Percentiles rank a stretch among this genome's conserved stretches.
phyloP scores from a whole-genome alignment of 2,113 vertebrate species.

The Forbesichthys agassizii region DNA sequence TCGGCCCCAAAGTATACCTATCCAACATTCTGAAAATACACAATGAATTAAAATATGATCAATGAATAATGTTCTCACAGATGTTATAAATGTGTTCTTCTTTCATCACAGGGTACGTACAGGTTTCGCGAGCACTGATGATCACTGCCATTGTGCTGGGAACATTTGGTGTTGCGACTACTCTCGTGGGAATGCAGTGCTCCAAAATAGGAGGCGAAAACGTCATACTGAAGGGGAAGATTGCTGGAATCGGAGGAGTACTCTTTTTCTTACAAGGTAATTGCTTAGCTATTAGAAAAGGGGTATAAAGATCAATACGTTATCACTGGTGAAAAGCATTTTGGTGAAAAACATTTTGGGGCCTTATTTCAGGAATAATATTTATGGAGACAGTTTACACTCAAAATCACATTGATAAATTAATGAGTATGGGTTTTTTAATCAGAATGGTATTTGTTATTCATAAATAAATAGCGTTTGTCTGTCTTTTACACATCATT shows the following conservation, averaged over 20 bases:
- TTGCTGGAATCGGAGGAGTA: constrained; percentile 77
- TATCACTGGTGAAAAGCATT: too few relatives aligned
- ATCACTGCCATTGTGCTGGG: constrained; percentile 82
- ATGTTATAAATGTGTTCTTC: not conserved
- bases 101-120: constrained; percentile 79
- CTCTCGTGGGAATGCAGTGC: constrained; percentile 82
- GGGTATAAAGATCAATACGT: too few relatives aligned
- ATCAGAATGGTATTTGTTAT: too few relatives aligned
- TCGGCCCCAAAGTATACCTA: too few relatives aligned
- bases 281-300: too few relatives aligned
- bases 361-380: too few relatives aligned
- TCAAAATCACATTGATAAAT: too few relatives aligned
- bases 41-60: not conserved
- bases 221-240: constrained; percentile 75
- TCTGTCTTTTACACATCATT: not conserved
- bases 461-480: too few relatives aligned
- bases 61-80: not conserved
- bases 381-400: too few relatives aligned
- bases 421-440: too few relatives aligned
- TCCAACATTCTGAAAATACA: too few relatives aligned
- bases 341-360: too few relatives aligned
- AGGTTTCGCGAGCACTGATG: constrained; percentile 87
- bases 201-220: constrained; percentile 78
- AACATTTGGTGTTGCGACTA: constrained; percentile 73
- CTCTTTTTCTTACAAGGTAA: constrained; percentile 84